Conservation (phyloP, 2,113 vertebrate species). For the Nerophis lumbriciformis region DNA sequence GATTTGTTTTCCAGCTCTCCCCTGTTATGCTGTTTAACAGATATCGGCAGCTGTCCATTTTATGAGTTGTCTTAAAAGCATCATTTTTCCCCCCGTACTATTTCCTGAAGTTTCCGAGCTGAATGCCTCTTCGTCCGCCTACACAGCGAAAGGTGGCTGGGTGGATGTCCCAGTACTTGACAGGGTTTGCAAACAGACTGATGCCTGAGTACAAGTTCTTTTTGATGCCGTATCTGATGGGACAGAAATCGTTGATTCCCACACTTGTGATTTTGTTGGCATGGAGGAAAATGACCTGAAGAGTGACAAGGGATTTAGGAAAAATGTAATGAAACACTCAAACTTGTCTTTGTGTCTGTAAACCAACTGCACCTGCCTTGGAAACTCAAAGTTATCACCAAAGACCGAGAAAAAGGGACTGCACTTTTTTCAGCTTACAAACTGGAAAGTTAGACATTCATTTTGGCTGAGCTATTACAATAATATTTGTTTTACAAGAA, state of each 20-base stretch:
- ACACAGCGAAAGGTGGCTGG: constrained; percentile 91
- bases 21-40: not conserved
- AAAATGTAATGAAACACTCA: not conserved
- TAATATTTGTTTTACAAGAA: not conserved
- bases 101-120: constrained; percentile 87
- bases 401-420: not conserved
- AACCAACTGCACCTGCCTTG: not conserved
- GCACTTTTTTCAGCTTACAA: not conserved
- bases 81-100: constrained; percentile 10
- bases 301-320: constrained; percentile 5
- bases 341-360: not conserved
- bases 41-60: constrained; percentile 7
- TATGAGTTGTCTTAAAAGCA: not conserved
- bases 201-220: constrained; percentile 87
- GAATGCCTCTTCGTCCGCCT: constrained; percentile 80
- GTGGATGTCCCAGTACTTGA: constrained; percentile 91
- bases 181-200: constrained; percentile 91
- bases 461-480: not conserved
- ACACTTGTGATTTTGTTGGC: constrained; percentile 85
- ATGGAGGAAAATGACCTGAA: constrained; percentile 91
- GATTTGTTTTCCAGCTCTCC: constrained; percentile 10
- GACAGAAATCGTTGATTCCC: constrained; percentile 93
- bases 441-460: not conserved
- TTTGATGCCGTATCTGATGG: constrained; percentile 72
- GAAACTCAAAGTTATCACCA: constrained; percentile 5